A percentile compares a stretch with the other conserved stretches of the same genome.
phyloP scores from a whole-genome alignment of 1,140 invertebrate species.

The Drosophila nebulosa region DNA sequence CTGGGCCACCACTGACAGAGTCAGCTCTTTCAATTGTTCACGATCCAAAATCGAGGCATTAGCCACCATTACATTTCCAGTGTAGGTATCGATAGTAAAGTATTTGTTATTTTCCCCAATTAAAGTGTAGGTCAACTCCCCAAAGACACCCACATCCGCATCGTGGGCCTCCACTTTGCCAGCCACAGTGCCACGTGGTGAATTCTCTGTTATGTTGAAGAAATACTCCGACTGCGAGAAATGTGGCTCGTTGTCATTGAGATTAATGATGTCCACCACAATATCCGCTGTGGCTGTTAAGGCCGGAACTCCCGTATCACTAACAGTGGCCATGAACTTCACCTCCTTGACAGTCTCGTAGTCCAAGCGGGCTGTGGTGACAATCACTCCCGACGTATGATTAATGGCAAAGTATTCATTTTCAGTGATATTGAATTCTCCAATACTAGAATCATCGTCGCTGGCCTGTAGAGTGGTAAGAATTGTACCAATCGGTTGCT shows the following conservation, averaged over 20 bases:
- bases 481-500: conserved; percentile 90
- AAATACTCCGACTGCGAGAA: conserved; percentile 87
- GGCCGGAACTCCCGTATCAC: conserved; percentile 90
- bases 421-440: conserved; percentile 83
- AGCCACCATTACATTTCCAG: conserved; percentile 90
- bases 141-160: conserved; percentile 88
- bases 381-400: conserved; percentile 89
- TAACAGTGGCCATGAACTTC: conserved; percentile 90
- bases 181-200: conserved; percentile 86
- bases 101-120: conserved; percentile 86
- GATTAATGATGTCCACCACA: conserved; percentile 89
- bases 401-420: conserved; percentile 90
- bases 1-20: conserved; percentile 89
- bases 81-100: conserved; percentile 87
- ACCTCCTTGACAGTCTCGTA: conserved; percentile 89
- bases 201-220: conserved; percentile 88
- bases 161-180: conserved; percentile 88
- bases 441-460: conserved; percentile 91
- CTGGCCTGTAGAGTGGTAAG: conserved; percentile 90
- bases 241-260: conserved; percentile 93
- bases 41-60: conserved; percentile 89
- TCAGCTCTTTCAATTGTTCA: conserved; percentile 87
- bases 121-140: conserved; percentile 88
- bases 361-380: conserved; percentile 89
- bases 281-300: conserved; percentile 88